These are phyloP conservation scores for Aurelia coerulea DNA, from an alignment of 30 jellyfish, hydroid and myxozoan species.

Conservation along the genomic window DNA sequence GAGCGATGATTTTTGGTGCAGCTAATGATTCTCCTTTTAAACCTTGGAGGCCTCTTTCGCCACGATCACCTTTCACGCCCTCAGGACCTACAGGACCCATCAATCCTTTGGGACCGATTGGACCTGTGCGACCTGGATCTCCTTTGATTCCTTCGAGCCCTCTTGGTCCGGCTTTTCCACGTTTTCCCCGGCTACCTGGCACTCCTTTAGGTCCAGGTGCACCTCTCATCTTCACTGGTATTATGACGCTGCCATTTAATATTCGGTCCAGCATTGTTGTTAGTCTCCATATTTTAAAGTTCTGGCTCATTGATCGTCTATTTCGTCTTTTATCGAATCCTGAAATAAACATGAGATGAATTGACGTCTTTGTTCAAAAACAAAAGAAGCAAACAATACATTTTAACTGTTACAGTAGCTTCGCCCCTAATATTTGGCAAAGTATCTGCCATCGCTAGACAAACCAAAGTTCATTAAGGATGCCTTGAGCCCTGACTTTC, in stretches of 20 bases:
- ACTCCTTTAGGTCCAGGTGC: constrained; percentile 5
- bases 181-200: constrained; percentile 13
- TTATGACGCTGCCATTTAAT: background rate
- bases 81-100: background rate
- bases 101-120: background rate
- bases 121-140: constrained; percentile 1
- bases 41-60: background rate
- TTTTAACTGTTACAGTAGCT: no score
- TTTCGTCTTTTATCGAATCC: background rate
- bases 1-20: background rate
- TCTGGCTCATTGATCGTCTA: background rate
- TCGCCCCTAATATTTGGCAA: no score
- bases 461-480: no score
- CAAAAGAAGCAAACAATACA: no score
- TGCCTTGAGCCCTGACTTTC: no score
- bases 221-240: background rate
- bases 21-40: background rate
- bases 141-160: constrained; percentile 15
- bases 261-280: background rate
- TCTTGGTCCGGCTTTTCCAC: constrained; percentile 40
- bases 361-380: no score
- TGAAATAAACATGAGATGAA: background rate
- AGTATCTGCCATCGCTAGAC: no score
- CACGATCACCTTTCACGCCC: constrained; percentile 1
- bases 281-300: constrained; percentile 4